Evolutionary conservation across 2,797 vertebrate species (phyloP), one percentile per base, ranked within the genome.

Genomic region (Tiaroga cobitis): DNA sequence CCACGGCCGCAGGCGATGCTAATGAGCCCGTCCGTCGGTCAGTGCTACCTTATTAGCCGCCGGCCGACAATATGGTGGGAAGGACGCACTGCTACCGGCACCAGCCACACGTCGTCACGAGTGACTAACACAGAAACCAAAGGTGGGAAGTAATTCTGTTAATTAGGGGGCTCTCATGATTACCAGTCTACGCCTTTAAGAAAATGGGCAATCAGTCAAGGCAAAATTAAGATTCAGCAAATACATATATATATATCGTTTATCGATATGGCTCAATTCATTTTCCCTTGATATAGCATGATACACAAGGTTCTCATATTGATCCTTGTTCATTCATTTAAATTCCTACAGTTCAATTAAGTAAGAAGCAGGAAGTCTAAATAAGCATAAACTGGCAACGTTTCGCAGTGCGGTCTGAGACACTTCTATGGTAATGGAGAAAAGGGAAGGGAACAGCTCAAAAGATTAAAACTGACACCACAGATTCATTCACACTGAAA

Each of bases 1-100:
- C 93, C 92, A 92, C 89, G 82, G 94, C 95, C 93, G 91, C 92
- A 34, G 94, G 94, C 94, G 90, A 96, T 95, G 95, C 94, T 95
- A 96, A 96, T 95, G 94, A 96, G 93, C 88, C 88, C 69, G 87
- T 91, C 93, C 92, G 87, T 89, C 85, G 92, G 95, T 94, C 94
- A 94, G 92, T 90, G 82, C 90, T 91, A 90, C 93, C 93, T 95
- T 94, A 94, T 95, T 95, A 95, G 91, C 84, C 72, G 90, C 87
- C 84, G 84, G 91, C 89, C 91, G 92, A 94, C 94, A 95, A 95
- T 95, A 95, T 94, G 94, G 94, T 92, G 90, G 92, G 91, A 93
- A 92, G 92, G 89, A 91, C 83, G 87, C 89, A 88, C 34, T 41
- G 72, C 24, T 63, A 41, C 70, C 10, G 15, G 88, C 88, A 90